phyloP scores from a whole-genome alignment of 2,888 invertebrate genomes.

The Aphidius colemani region DNA sequence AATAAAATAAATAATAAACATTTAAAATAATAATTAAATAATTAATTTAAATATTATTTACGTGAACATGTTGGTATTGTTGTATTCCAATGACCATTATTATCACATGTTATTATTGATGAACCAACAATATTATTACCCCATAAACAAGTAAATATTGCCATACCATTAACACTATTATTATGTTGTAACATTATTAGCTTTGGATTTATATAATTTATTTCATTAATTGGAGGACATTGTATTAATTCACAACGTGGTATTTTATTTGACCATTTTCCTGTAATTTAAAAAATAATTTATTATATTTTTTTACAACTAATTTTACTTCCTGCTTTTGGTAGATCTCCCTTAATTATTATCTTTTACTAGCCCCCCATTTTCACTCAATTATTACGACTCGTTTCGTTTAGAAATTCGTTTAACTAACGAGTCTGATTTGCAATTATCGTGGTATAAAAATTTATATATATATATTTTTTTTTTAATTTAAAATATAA shows the following conservation, averaged over 20 bases:
- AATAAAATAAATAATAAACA: constrained; percentile 6
- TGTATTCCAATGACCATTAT: constrained; percentile 80
- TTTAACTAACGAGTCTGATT: constrained; percentile 21
- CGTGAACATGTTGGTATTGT: constrained; percentile 71
- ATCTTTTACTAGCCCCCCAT: not conserved
- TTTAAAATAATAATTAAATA: not conserved
- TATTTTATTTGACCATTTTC: constrained; percentile 76
- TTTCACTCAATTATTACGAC: constrained; percentile 18
- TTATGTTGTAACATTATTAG: constrained; percentile 79
- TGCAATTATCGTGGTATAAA: constrained; percentile 22
- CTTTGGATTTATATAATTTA: constrained; percentile 72
- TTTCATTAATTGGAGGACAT: constrained; percentile 66
- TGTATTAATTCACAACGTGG: constrained; percentile 79
- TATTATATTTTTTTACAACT: not conserved
- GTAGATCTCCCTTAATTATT: too few species aligned
- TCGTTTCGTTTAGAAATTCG: constrained; percentile 18
- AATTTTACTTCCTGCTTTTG: too few species aligned
- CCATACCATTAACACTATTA: constrained; percentile 79
- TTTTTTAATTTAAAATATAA: constrained; percentile 29
- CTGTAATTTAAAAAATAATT: constrained; percentile 56
- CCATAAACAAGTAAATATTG: constrained; percentile 83
- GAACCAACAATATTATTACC: constrained; percentile 79
- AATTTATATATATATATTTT: constrained; percentile 7
- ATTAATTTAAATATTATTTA: constrained; percentile 1
- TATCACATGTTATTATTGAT: constrained; percentile 79